Percentiles rank a stretch among this genome's conserved stretches.
Conservation (phyloP, 92 coral and sea anemone genomes). For the Umimayanthus chanpuru region DNA sequence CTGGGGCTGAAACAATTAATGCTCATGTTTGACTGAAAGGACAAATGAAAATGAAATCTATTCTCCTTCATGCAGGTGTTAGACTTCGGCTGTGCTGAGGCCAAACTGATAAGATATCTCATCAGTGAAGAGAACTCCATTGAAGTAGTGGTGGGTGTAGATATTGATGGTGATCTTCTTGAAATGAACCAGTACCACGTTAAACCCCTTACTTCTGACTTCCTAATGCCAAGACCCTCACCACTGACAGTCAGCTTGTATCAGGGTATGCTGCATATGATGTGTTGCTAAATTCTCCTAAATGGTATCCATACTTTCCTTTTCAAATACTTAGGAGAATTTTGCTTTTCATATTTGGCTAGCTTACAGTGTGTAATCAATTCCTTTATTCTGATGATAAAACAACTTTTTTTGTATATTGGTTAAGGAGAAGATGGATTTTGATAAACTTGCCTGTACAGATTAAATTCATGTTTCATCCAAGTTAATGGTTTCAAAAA, state of each 20-base stretch:
- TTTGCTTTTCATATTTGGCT: no score
- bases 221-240: conserved; percentile 72
- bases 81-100: conserved; percentile 98
- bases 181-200: conserved; percentile 69
- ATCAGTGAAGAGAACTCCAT: conserved; percentile 66
- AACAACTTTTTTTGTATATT: no score
- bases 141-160: conserved; percentile 92
- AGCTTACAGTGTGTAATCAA: no score
- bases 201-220: conserved; percentile 77
- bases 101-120: conserved; percentile 73
- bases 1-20: no score
- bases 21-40: background rate
- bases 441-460: no score
- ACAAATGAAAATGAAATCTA: background rate
- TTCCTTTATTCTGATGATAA: no score
- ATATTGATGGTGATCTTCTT: conserved; percentile 74
- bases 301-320: no score
- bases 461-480: no score
- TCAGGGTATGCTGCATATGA: conserved; percentile 61
- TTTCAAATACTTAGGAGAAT: no score
- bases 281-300: no score
- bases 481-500: no score
- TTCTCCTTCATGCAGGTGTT: conserved; percentile 65
- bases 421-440: no score
- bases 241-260: conserved; percentile 88